Evolutionary conservation across 2,888 invertebrate species (phyloP).

Genomic region (Pristionchus entomophagus): DNA sequence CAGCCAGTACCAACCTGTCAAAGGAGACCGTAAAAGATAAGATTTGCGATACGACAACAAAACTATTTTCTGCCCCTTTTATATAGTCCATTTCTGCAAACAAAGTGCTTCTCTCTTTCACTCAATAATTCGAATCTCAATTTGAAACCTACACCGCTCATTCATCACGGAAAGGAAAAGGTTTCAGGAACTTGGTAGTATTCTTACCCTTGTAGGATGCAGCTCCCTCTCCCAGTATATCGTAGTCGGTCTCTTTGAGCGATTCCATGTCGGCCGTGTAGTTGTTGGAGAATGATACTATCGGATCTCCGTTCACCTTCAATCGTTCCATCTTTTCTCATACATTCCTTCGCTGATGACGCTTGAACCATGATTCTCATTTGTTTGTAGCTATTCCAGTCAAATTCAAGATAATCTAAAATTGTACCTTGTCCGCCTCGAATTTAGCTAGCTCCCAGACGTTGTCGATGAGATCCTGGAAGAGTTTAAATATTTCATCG

Average conservation of each 20-base stretch:
- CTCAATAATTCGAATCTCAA: too few relatives aligned
- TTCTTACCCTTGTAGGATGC: conserved; percentile 20
- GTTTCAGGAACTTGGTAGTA: too few relatives aligned
- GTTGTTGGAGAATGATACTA: conserved; percentile 11
- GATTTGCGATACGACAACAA: too few relatives aligned
- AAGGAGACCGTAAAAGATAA: background rate
- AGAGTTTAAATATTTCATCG: too few relatives aligned
- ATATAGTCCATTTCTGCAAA: too few relatives aligned
- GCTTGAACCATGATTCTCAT: too few relatives aligned
- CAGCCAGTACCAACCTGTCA: conserved; percentile 68
- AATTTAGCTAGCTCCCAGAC: conserved; percentile 30
- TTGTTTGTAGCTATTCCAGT: background rate
- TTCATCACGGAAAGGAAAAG: too few relatives aligned
- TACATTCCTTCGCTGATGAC: conserved; percentile 45
- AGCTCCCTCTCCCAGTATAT: background rate
- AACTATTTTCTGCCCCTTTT: too few relatives aligned
- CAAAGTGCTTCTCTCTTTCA: too few relatives aligned
- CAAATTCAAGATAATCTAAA: background rate
- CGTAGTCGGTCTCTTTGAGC: conserved; percentile 2
- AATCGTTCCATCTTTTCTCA: background rate
- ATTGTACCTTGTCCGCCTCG: conserved; percentile 3
- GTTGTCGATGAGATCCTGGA: conserved; percentile 33
- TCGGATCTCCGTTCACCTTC: background rate
- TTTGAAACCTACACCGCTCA: too few relatives aligned
- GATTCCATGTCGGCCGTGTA: conserved; percentile 29